Percentiles rank a stretch among this genome's conserved stretches.
phyloP scores from a whole-genome alignment of 2,113 vertebrate species.

The Ctenomys sociabilis region DNA sequence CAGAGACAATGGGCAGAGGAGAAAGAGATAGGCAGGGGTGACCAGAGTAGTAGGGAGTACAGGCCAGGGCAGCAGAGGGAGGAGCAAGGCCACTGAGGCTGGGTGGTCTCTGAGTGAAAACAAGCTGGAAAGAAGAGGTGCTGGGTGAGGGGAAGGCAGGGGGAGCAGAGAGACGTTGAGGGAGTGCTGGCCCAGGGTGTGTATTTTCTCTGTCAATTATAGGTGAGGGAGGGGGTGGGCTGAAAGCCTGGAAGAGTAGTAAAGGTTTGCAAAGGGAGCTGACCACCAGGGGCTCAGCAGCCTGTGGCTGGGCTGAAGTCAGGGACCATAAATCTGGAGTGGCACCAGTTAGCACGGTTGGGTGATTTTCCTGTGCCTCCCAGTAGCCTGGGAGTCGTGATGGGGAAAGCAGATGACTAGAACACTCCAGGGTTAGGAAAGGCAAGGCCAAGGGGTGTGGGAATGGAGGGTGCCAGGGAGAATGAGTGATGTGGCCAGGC shows the following conservation, averaged over 20 bases:
- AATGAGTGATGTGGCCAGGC: slow-evolving; percentile 54
- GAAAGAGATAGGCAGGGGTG: not conserved
- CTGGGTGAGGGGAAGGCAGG: not conserved
- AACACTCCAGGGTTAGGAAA: slow-evolving; percentile 58
- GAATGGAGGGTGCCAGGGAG: slow-evolving; percentile 34
- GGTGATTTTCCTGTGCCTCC: slow-evolving; percentile 71
- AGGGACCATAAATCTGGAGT: slow-evolving; percentile 72
- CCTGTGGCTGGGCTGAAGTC: slow-evolving; percentile 58
- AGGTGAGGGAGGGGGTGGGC: not conserved
- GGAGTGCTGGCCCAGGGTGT: not conserved
- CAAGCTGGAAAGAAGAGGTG: not conserved
- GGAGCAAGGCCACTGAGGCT: not conserved
- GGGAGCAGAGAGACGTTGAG: not conserved
- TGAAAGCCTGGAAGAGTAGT: not conserved
- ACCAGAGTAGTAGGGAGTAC: not conserved
- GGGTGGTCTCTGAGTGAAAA: not conserved
- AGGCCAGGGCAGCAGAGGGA: not conserved
- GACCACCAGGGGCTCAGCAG: slow-evolving; percentile 48
- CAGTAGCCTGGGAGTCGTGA: slow-evolving; percentile 60
- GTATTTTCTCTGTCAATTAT: slow-evolving; percentile 44
- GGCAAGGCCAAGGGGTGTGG: slow-evolving; percentile 53
- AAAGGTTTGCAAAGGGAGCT: slow-evolving; percentile 62
- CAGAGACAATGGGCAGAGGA: not conserved
- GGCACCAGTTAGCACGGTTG: slow-evolving; percentile 69
- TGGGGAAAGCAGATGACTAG: slow-evolving; percentile 71